Base-by-base conservation (phyloP, 2,113 vertebrate genomes). In the Aegotheles bennettii region DNA sequence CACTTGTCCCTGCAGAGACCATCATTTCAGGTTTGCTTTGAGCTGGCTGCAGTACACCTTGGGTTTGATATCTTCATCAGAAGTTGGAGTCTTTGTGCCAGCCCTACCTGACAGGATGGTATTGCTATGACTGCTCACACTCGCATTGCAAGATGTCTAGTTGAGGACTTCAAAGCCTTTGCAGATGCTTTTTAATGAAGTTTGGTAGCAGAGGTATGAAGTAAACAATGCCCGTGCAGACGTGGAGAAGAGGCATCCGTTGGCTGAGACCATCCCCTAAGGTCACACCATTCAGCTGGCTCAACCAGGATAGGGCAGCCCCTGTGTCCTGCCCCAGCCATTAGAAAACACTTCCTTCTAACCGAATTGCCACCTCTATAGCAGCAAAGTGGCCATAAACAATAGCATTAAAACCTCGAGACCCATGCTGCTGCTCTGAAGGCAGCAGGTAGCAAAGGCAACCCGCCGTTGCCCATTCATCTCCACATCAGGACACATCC, bases 1-100 rank as follows among this genome's bases (percentile, higher is more conserved):
- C 94, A 96, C 85, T 94, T 95, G 75, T 96, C 86, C 89, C 94
- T 80, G 87, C 84, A 93, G 95, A 95, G 36, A 20, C 51, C 6
- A 8, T 88, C 87, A 88, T 79, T 97, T 91, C 7, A 14, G 83
- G 77, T 90, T 92, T 92, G 73, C 94, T 95, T 80, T 94, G 87
- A 95, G 90, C 69, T 57, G 73, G 69, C 73, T 89, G 77, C 16
- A 8, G 40, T 26, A 21, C 68, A 93, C 89, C 65, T 88, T 92
- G 77, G 35, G 35, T 73, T 95, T 94, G 95, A 95, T 69, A 84
- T 95, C 93, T 94, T 88, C 50, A 88, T 93, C 7, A 1, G 35
- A 9, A 29, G 35, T 14, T 15, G 0, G 47, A 56, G 60, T 9
- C 48, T 53, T 68, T 35, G 42, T 69, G 79, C 73, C 92, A 89